Evolutionary conservation across 1,140 invertebrate species (phyloP).

Genomic region (Homarus americanus): DNA sequence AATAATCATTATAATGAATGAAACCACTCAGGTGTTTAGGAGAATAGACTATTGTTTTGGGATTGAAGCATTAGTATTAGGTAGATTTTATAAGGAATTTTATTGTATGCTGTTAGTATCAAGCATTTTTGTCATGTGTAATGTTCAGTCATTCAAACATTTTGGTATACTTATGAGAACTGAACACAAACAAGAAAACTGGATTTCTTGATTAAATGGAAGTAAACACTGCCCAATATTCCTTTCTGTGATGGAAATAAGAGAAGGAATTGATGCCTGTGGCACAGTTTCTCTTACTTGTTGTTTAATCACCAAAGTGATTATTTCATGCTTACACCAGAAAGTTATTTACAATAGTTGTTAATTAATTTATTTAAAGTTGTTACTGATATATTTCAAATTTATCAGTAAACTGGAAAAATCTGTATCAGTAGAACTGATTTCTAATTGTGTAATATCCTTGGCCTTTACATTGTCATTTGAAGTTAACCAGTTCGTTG

Average conservation of each 20-base stretch:
- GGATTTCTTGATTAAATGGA: neutral
- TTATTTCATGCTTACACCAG: neutral
- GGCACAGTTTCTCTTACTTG: neutral
- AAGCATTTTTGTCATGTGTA: conserved; percentile 28
- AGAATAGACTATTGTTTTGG: conserved; percentile 8
- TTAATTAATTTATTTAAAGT: neutral
- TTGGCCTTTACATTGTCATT: too few relatives aligned
- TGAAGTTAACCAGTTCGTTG: too few relatives aligned
- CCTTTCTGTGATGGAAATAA: conserved; percentile 1
- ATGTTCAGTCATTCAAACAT: conserved; percentile 2
- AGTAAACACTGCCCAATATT: conserved; percentile 27
- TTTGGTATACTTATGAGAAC: neutral
- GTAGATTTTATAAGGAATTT: conserved; percentile 20
- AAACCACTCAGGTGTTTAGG: conserved; percentile 32
- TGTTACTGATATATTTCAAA: neutral
- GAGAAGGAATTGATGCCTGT: neutral
- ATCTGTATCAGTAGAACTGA: neutral
- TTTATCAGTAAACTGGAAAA: neutral
- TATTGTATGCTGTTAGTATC: conserved; percentile 6
- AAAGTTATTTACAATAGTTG: neutral
- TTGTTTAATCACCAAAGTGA: neutral
- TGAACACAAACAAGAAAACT: conserved; percentile 16
- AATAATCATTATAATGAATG: neutral
- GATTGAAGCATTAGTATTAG: conserved; percentile 23
- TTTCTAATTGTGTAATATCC: neutral